Percentiles rank a stretch among this genome's conserved stretches.
phyloP scores from a whole-genome alignment of 1,140 invertebrate species.

The Drosophila malerkotliana region DNA sequence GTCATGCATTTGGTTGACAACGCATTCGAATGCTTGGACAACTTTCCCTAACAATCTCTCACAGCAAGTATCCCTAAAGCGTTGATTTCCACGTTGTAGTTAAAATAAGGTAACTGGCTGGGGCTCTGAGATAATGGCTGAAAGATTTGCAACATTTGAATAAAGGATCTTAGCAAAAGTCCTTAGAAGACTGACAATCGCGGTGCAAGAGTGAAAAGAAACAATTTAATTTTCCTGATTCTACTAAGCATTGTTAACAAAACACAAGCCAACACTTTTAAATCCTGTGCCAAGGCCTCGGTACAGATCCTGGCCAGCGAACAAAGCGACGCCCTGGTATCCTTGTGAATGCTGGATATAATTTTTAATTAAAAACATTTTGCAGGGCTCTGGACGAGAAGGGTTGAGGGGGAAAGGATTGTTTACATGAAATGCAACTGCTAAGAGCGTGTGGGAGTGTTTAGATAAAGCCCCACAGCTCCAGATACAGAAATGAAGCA shows the following conservation, averaged over 20 bases:
- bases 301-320: background rate
- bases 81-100: too few species aligned
- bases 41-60: background rate
- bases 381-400: conserved; percentile 18
- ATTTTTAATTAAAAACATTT: conserved; percentile 77
- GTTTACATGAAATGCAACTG: conserved; percentile 15
- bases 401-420: conserved; percentile 1
- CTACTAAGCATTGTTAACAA: conserved; percentile 5
- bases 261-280: conserved; percentile 9
- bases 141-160: too few species aligned
- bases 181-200: too few species aligned
- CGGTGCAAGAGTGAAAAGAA: background rate
- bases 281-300: background rate
- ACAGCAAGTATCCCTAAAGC: background rate
- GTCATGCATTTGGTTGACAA: conserved; percentile 70
- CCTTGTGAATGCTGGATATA: conserved; percentile 64
- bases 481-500: background rate
- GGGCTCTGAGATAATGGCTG: too few species aligned
- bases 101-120: too few species aligned
- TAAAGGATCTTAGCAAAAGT: too few species aligned
- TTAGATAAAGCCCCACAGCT: conserved; percentile 49
- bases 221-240: conserved; percentile 6
- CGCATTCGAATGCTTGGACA: conserved; percentile 50
- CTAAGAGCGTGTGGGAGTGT: conserved; percentile 55
- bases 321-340: conserved; percentile 22